Evolutionary conservation across 1,140 invertebrate genomes (phyloP), one percentile per base, ranked within the genome.

Genomic region (Calliopsis andreniformis): DNA sequence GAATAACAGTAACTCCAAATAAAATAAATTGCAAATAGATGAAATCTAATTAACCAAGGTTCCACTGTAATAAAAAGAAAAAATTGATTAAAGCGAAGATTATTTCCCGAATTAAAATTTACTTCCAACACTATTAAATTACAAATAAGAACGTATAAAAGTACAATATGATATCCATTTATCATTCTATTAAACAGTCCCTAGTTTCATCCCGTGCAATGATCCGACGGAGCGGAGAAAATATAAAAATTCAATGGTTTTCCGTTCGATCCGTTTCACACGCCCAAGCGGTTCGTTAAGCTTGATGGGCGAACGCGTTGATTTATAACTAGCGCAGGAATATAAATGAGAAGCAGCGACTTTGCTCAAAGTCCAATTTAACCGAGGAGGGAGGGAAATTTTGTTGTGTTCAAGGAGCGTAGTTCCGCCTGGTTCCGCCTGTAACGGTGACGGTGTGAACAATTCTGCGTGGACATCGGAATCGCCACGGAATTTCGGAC

Each of bases 401-500:
- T 79, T 75, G 87, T 88, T 84, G 83, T 88, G 88, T 79, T 80
- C 87, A 89, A 73, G 79, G 85, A 89, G 82, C 88, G 87, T 88
- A 84, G 84, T 89, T 89, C 88, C 88, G 88, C 82, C 87, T 76
- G 84, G 88, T 88, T 89, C 88, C 88, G 88, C 86, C 87, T 83
- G 87, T 89, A 89, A 89, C 88, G 88, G 88, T 88, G 84, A 78
- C 80, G 84, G 78, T 79, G 80, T 82, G 83, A 83, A 86, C 64
- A 75, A 61, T 18, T 66, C 49, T 32, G 32, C 47, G 43, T 66
- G 77, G 81, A 76, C 75, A 67, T 61, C 49, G 71, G 28, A 32
- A 68, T 68, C 49, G 43, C 55, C 49, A 28, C 53, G 49, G 30
- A 59, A 67, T 75, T 79, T 63, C 20, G 23, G 32, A 53, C 12